These are phyloP conservation scores for Ligdia adustata DNA, from an alignment of 2,888 invertebrate genomes.

Conservation along the genomic window DNA sequence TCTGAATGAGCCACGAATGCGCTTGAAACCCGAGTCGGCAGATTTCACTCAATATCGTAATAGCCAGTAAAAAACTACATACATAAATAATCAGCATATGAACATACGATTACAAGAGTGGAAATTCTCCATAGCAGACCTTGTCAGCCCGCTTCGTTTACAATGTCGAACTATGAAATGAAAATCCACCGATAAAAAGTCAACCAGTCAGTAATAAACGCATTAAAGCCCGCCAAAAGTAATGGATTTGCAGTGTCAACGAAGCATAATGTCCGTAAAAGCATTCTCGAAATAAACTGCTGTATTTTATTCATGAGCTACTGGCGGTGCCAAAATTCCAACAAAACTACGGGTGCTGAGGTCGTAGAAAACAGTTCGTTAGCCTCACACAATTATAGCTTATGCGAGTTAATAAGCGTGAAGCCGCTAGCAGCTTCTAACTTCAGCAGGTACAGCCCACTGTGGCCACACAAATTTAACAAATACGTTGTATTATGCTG, in stretches of 20 bases:
- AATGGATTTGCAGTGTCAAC: slow-evolving; percentile 27
- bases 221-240: slow-evolving; percentile 15
- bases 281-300: slow-evolving; percentile 29
- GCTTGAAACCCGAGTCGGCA: no score
- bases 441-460: no score
- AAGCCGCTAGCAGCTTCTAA: no score
- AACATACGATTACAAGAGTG: no score
- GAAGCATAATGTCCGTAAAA: slow-evolving; percentile 28
- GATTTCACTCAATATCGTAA: no score
- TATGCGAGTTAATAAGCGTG: no score
- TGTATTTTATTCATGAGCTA: slow-evolving; percentile 35
- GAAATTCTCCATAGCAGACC: no score
- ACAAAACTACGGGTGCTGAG: slow-evolving; percentile 13
- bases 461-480: background rate
- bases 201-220: slow-evolving; percentile 1
- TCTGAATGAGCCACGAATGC: no score
- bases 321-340: slow-evolving; percentile 32
- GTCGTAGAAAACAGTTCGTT: slow-evolving; percentile 1
- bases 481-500: no score
- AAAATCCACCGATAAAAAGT: background rate
- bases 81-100: no score
- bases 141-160: background rate
- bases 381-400: no score
- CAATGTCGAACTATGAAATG: background rate
- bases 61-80: no score